Evolutionary conservation across 2,888 invertebrate genomes (phyloP).

Genomic region (Odontomyia ornata): DNA sequence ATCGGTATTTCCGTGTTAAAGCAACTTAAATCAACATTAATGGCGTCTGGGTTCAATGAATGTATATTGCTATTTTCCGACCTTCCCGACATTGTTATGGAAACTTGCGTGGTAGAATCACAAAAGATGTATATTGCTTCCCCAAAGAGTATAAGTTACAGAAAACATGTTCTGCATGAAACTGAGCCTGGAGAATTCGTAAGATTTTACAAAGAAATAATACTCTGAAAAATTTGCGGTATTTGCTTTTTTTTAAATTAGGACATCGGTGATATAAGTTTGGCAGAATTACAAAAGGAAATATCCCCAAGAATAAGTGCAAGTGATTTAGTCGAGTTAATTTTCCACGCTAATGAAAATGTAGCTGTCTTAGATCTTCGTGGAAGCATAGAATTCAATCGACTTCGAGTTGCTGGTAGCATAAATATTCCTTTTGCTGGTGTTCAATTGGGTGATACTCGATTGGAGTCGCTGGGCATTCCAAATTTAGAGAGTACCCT

Average conservation of each 20-base stretch:
- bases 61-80: conserved; percentile 99
- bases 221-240: neutral
- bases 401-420: conserved; percentile 81
- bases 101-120: conserved; percentile 89
- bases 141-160: conserved; percentile 86
- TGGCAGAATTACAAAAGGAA: conserved; percentile 77
- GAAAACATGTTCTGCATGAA: conserved; percentile 76
- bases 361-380: conserved; percentile 77
- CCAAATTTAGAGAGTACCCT: conserved; percentile 69
- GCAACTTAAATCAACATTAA: conserved; percentile 83
- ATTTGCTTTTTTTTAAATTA: conserved; percentile 59
- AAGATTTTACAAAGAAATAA: conserved; percentile 46
- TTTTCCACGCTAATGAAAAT: conserved; percentile 69
- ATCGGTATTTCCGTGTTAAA: conserved; percentile 93
- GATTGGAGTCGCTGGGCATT: conserved; percentile 75
- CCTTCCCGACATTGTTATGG: conserved; percentile 96
- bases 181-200: conserved; percentile 59
- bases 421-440: conserved; percentile 89
- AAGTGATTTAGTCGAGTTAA: conserved; percentile 80
- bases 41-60: conserved; percentile 95
- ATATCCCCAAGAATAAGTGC: conserved; percentile 85
- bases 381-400: conserved; percentile 68
- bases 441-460: conserved; percentile 75
- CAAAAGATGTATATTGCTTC: conserved; percentile 85
- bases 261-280: conserved; percentile 75